Percentiles rank a stretch among this genome's conserved stretches.
These are phyloP conservation scores for Lutraria lutraria DNA, from an alignment of 2,888 invertebrate genomes.

Conservation along the genomic window DNA sequence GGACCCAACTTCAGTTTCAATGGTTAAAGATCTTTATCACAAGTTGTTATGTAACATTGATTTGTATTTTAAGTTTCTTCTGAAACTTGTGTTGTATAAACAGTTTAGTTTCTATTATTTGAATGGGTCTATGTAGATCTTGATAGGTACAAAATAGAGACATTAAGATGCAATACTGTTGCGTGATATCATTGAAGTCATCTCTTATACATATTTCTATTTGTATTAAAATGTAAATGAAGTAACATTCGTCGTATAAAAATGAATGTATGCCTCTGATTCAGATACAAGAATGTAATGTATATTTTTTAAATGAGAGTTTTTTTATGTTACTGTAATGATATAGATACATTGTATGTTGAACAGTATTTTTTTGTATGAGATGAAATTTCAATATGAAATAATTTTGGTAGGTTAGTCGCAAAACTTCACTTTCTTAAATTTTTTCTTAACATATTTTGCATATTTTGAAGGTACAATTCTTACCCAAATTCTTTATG, in stretches of 20 bases:
- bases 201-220: neutral
- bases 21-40: too few relatives aligned
- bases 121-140: neutral
- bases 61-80: too few relatives aligned
- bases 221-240: constrained; percentile 8
- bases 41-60: too few relatives aligned
- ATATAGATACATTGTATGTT: neutral
- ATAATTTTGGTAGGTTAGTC: too few relatives aligned
- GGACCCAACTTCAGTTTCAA: too few relatives aligned
- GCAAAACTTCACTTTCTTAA: too few relatives aligned
- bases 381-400: too few relatives aligned
- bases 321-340: neutral
- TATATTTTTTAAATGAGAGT: neutral
- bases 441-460: too few relatives aligned
- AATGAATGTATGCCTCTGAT: neutral
- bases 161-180: constrained; percentile 8
- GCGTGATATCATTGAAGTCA: neutral
- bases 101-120: neutral
- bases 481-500: too few relatives aligned
- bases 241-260: neutral
- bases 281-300: neutral
- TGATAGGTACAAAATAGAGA: neutral
- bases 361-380: neutral
- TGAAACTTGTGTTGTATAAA: neutral
- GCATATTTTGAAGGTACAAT: too few relatives aligned